A percentile compares a stretch with the other conserved stretches of the same genome.
phyloP scores from a whole-genome alignment of 2,888 invertebrate species.

The Drosophila leonis region DNA sequence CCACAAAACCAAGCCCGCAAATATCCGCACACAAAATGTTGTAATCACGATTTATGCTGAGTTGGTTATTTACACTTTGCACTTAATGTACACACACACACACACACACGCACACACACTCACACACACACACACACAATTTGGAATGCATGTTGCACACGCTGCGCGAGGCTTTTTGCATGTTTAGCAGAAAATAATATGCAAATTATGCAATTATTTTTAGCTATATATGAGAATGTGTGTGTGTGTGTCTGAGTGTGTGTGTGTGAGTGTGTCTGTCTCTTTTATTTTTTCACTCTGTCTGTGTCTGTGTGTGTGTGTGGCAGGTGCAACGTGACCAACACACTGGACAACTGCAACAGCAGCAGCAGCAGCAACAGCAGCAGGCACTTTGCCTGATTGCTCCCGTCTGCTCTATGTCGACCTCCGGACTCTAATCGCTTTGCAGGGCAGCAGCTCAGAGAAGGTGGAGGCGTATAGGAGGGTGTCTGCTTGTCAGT shows the following conservation, averaged over 20 bases:
- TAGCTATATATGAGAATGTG: conserved; percentile 46
- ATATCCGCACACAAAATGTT: conserved; percentile 82
- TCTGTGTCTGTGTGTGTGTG: conserved; percentile 33
- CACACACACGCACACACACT: conserved; percentile 10
- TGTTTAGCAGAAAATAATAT: conserved; percentile 81
- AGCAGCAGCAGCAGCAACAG: conserved; percentile 32
- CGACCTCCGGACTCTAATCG: conserved; percentile 69
- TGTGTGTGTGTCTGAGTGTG: conserved; percentile 1
- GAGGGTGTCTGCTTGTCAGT: conserved; percentile 26
- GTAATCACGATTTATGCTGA: conserved; percentile 84
- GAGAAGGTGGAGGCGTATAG: background rate
- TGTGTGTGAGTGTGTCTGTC: background rate
- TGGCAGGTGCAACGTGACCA: conserved; percentile 67
- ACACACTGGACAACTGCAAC: conserved; percentile 58
- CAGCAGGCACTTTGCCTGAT: conserved; percentile 77
- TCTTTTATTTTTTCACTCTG: conserved; percentile 13
- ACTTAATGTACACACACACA: conserved; percentile 67
- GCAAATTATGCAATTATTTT: conserved; percentile 84
- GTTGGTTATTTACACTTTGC: conserved; percentile 72
- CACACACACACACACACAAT: conserved; percentile 20
- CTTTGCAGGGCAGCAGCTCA: conserved; percentile 50
- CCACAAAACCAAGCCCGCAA: conserved; percentile 83
- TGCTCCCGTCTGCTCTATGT: conserved; percentile 74
- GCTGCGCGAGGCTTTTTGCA: conserved; percentile 77
- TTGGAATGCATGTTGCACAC: conserved; percentile 75